Evolutionary conservation across 2,113 vertebrate genomes (phyloP).

Genomic region (Lepisosteus oculatus): DNA sequence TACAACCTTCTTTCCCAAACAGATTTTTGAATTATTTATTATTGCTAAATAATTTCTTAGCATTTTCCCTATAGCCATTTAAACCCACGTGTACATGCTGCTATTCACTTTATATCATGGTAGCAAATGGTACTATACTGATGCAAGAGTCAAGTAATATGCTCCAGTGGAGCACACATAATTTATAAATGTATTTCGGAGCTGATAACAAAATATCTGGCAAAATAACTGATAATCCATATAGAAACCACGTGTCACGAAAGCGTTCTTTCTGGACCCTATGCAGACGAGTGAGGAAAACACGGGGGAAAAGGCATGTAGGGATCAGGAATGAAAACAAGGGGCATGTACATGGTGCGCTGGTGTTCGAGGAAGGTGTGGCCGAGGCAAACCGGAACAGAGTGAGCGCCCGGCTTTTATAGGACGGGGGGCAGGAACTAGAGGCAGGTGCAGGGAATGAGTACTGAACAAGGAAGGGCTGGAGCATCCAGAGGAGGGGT

Average conservation of each 20-base stretch:
- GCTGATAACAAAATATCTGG: neutral
- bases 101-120: neutral
- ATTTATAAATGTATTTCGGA: neutral
- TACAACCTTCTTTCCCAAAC: slow-evolving; percentile 3
- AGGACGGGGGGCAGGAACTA: too few species aligned
- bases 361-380: too few species aligned
- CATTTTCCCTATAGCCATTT: slow-evolving; percentile 1
- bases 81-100: neutral
- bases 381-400: too few species aligned
- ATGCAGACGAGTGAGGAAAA: too few species aligned
- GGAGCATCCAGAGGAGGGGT: too few species aligned
- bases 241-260: neutral
- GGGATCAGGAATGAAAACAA: too few species aligned
- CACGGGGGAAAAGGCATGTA: too few species aligned
- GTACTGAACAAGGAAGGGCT: too few species aligned
- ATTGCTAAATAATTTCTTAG: slow-evolving; percentile 14
- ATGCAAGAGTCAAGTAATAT: slow-evolving; percentile 2
- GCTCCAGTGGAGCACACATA: neutral
- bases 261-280: neutral
- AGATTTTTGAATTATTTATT: slow-evolving; percentile 17
- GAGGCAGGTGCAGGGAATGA: too few species aligned
- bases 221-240: slow-evolving; percentile 6
- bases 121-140: neutral
- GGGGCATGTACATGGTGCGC: too few species aligned
- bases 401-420: too few species aligned